phyloP scores from a whole-genome alignment of 2,113 vertebrate species.

The Thamnophis sirtalis region DNA sequence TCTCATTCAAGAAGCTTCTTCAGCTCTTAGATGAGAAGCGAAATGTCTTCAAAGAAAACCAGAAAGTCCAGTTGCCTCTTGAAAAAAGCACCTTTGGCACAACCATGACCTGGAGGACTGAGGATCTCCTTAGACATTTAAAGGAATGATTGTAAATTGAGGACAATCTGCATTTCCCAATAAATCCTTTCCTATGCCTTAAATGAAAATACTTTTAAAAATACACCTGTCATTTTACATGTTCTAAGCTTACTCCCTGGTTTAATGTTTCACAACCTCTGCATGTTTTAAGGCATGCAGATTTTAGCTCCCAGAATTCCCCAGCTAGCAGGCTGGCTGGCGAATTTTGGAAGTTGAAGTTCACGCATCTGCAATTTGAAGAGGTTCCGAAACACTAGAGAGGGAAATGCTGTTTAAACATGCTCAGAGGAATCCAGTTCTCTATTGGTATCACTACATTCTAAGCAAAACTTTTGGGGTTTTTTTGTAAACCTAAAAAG shows the following conservation, averaged over 20 bases:
- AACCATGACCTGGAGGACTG: too few species aligned
- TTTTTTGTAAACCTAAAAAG: too few species aligned
- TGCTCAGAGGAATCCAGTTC: neutral
- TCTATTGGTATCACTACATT: neutral
- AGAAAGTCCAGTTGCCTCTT: too few species aligned
- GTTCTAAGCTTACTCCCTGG: neutral
- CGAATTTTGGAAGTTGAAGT: neutral
- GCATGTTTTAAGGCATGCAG: neutral
- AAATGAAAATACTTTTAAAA: neutral
- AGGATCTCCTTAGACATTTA: too few species aligned
- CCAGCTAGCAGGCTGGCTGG: neutral
- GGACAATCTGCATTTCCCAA: neutral
- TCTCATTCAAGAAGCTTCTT: too few species aligned
- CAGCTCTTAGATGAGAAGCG: too few species aligned
- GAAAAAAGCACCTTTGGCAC: too few species aligned
- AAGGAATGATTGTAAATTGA: neutral
- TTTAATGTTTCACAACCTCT: neutral
- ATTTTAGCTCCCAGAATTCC: neutral
- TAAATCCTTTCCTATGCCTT: neutral
- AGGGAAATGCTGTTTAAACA: neutral
- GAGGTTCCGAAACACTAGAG: neutral
- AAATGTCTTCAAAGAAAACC: too few species aligned
- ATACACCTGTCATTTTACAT: neutral
- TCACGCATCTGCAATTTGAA: neutral
- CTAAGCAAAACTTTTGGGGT: neutral